phyloP scores from a whole-genome alignment of 2,888 invertebrate genomes.

The Hypsopygia costalis region DNA sequence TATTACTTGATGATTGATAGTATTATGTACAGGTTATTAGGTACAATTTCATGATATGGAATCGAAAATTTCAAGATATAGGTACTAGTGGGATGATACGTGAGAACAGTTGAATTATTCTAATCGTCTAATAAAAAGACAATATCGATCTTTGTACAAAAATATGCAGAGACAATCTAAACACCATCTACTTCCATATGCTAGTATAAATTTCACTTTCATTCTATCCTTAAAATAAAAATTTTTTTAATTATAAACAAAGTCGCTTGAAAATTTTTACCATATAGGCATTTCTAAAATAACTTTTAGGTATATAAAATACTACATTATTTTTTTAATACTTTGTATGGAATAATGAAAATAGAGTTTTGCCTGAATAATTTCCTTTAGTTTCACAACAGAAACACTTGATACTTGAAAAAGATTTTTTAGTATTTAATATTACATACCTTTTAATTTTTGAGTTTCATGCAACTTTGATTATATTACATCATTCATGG shows the following conservation, averaged over 20 bases:
- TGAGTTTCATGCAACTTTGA: slow-evolving; percentile 1
- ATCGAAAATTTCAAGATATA: slow-evolving; percentile 42
- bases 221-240: slow-evolving; percentile 9
- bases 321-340: too few species aligned
- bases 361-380: too few species aligned
- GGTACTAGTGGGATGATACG: slow-evolving; percentile 56
- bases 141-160: slow-evolving; percentile 59
- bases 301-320: too few species aligned
- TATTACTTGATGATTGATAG: slow-evolving; percentile 35
- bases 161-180: slow-evolving; percentile 59
- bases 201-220: slow-evolving; percentile 23
- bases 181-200: slow-evolving; percentile 24
- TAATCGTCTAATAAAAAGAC: slow-evolving; percentile 37
- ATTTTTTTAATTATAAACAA: background rate
- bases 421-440: too few species aligned
- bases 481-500: slow-evolving; percentile 1
- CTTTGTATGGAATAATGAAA: too few species aligned
- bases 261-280: background rate
- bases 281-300: too few species aligned
- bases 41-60: slow-evolving; percentile 70
- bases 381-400: too few species aligned
- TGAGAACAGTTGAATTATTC: slow-evolving; percentile 21
- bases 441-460: too few species aligned
- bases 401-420: too few species aligned
- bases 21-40: slow-evolving; percentile 62